Evolutionary conservation across 2,888 invertebrate genomes (phyloP).

Genomic region (Carpatolechia fugitivella): DNA sequence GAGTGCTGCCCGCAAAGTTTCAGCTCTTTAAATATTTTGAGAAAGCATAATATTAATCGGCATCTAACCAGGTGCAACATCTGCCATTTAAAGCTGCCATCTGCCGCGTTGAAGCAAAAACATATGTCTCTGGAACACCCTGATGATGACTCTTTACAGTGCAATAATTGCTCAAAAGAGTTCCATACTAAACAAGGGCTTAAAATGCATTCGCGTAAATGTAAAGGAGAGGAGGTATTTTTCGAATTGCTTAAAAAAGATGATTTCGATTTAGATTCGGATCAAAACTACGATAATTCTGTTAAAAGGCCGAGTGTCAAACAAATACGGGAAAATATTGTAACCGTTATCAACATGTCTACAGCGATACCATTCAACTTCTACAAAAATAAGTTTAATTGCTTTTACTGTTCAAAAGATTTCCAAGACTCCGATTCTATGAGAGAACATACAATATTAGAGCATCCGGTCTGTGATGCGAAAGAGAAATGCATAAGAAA

Average conservation of each 20-base stretch:
- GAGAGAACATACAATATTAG: slow-evolving; percentile 60
- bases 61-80: slow-evolving; percentile 62
- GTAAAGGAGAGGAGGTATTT: slow-evolving; percentile 50
- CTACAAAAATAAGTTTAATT: slow-evolving; percentile 70
- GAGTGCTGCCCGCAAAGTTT: slow-evolving; percentile 61
- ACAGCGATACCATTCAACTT: slow-evolving; percentile 72
- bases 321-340: slow-evolving; percentile 65
- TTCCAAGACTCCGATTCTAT: slow-evolving; percentile 64
- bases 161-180: slow-evolving; percentile 59
- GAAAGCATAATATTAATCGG: slow-evolving; percentile 61
- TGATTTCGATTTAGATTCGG: slow-evolving; percentile 55
- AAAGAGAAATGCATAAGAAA: slow-evolving; percentile 66
- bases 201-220: slow-evolving; percentile 63
- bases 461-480: slow-evolving; percentile 62
- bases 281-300: slow-evolving; percentile 49
- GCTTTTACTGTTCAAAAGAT: slow-evolving; percentile 71
- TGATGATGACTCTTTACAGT: slow-evolving; percentile 61
- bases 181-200: slow-evolving; percentile 69
- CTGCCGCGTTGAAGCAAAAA: slow-evolving; percentile 62
- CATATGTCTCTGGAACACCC: slow-evolving; percentile 67
- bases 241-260: slow-evolving; percentile 57
- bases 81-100: slow-evolving; percentile 61
- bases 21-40: slow-evolving; percentile 58
- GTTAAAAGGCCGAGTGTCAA: slow-evolving; percentile 61
- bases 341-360: slow-evolving; percentile 67